Evolutionary conservation across 1,140 invertebrate genomes (phyloP).

Genomic region (Heliconius melpomene): DNA sequence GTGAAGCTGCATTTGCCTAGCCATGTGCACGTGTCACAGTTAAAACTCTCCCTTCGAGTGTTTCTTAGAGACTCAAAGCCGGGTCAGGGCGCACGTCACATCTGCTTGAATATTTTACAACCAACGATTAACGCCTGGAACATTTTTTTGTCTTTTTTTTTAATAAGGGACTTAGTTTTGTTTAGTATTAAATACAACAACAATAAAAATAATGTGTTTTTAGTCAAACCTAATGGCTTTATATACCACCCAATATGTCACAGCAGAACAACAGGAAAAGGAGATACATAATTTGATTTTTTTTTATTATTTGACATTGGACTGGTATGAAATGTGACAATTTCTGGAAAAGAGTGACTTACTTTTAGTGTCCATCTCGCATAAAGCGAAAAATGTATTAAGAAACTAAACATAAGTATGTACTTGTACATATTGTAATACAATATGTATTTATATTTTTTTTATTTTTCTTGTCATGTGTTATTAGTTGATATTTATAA

Average conservation of each 20-base stretch:
- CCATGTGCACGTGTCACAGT: neutral
- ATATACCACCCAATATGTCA: too few relatives aligned
- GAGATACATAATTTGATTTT: too few relatives aligned
- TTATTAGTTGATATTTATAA: slow-evolving; percentile 27
- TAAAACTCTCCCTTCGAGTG: slow-evolving; percentile 15
- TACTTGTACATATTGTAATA: neutral
- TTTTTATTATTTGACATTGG: too few relatives aligned
- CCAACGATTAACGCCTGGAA: slow-evolving; percentile 20
- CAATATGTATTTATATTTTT: neutral
- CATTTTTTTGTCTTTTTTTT: neutral
- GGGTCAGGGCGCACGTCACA: slow-evolving; percentile 29
- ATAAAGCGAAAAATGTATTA: neutral
- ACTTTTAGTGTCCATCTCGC: neutral
- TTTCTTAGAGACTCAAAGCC: slow-evolving; percentile 22
- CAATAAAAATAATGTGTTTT: too few relatives aligned
- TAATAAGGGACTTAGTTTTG: neutral
- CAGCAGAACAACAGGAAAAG: too few relatives aligned
- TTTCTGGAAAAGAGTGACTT: too few relatives aligned
- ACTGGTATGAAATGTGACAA: too few relatives aligned
- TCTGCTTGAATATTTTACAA: slow-evolving; percentile 26
- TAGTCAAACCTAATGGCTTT: too few relatives aligned
- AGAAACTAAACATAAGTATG: neutral
- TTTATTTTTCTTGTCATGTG: neutral
- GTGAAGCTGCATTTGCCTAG: neutral
- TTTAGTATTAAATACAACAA: too few relatives aligned